phyloP scores from a whole-genome alignment of 2,888 invertebrate species.

The Dysmachus trigonus region DNA sequence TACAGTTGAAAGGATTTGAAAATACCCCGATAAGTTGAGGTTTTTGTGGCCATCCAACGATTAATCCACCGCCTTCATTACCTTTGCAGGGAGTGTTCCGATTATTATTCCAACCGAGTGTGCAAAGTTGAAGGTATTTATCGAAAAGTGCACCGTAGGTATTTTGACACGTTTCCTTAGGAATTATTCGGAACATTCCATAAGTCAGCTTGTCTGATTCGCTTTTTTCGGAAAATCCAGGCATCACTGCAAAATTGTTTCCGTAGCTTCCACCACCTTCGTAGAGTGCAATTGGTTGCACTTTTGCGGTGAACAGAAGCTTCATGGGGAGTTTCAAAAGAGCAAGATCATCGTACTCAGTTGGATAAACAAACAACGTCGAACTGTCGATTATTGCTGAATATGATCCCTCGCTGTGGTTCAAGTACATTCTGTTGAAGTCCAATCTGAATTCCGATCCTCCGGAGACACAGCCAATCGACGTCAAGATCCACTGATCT shows the following conservation, averaged over 20 bases:
- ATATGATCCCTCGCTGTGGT: not conserved
- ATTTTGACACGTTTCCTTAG: slow-evolving; percentile 33
- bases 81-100: slow-evolving; percentile 49
- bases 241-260: slow-evolving; percentile 4
- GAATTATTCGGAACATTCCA: slow-evolving; percentile 49
- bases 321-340: not conserved
- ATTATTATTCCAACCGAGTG: slow-evolving; percentile 47
- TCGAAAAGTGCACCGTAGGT: slow-evolving; percentile 28
- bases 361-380: not conserved
- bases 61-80: slow-evolving; percentile 51
- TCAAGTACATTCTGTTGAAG: not conserved
- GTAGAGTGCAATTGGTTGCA: not conserved
- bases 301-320: not conserved
- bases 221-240: not conserved
- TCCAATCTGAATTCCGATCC: not conserved
- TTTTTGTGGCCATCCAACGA: slow-evolving; percentile 49
- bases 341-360: slow-evolving; percentile 3
- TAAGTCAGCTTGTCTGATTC: slow-evolving; percentile 44
- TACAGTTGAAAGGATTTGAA: slow-evolving; percentile 47
- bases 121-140: slow-evolving; percentile 47
- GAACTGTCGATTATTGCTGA: not conserved
- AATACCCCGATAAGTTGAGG: slow-evolving; percentile 50
- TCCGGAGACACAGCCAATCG: not conserved
- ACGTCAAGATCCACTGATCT: slow-evolving; percentile 22
- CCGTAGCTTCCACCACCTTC: not conserved